Percentiles rank a stretch among this genome's conserved stretches.
Evolutionary conservation across 2,113 vertebrate species (phyloP).

Genomic region (Cephalopholis sonnerati): DNA sequence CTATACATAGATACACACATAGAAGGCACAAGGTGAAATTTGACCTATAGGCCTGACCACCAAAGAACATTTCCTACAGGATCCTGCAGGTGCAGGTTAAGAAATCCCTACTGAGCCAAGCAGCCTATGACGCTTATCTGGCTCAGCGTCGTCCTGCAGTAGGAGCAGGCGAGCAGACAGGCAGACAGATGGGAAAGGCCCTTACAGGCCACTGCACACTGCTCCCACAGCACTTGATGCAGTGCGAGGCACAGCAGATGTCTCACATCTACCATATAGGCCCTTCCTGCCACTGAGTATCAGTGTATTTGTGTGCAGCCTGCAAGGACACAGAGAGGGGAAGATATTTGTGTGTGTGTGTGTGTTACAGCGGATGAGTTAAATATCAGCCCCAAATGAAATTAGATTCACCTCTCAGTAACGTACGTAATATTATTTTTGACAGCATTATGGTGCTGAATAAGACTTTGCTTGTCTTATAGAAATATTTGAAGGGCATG

Average conservation of each 20-base stretch:
- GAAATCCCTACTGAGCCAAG: slow-evolving; percentile 64
- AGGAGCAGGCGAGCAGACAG: slow-evolving; percentile 51
- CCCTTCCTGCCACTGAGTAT: slow-evolving; percentile 18
- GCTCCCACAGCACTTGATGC: slow-evolving; percentile 58
- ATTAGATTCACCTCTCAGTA: slow-evolving; percentile 13
- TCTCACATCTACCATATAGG: slow-evolving; percentile 39
- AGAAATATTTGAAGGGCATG: background rate
- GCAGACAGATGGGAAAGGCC: slow-evolving; percentile 66
- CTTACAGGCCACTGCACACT: slow-evolving; percentile 59
- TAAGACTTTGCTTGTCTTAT: background rate
- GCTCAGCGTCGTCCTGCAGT: slow-evolving; percentile 62
- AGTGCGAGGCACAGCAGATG: slow-evolving; percentile 60
- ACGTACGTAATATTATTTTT: slow-evolving; percentile 7
- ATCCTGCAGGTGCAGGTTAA: slow-evolving; percentile 58
- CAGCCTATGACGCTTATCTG: slow-evolving; percentile 51
- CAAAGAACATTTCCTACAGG: slow-evolving; percentile 23
- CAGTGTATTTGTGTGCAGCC: slow-evolving; percentile 5
- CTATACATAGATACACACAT: background rate
- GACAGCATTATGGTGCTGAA: background rate
- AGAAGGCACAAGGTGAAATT: background rate
- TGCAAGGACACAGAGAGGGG: slow-evolving; percentile 59
- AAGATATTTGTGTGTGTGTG: slow-evolving; percentile 7
- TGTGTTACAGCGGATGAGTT: slow-evolving; percentile 5
- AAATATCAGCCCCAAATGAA: slow-evolving; percentile 5
- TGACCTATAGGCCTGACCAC: slow-evolving; percentile 2